Conservation (phyloP, 2,113 vertebrate genomes). For the Seriola dumerili region DNA sequence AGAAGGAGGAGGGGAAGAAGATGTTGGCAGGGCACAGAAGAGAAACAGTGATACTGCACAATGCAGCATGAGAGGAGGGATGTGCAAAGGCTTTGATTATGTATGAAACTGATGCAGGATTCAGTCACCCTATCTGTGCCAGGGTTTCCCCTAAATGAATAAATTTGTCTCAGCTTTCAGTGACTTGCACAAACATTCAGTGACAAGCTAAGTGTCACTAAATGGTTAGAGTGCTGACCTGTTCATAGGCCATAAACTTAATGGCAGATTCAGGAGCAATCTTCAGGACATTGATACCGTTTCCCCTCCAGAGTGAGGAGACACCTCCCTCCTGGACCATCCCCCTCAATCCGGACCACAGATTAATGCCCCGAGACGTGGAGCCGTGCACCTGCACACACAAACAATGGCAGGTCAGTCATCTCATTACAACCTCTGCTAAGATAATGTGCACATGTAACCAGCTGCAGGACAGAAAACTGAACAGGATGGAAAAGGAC, state of each 20-base stretch:
- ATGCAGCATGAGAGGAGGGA: not conserved
- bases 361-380: constrained; percentile 85
- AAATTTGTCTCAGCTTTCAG: not conserved
- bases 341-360: constrained; percentile 85
- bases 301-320: constrained; percentile 85
- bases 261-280: constrained; percentile 96
- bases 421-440: not conserved
- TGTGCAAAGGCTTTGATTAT: not conserved
- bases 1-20: not conserved
- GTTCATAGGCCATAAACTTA: constrained; percentile 97
- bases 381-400: constrained; percentile 88
- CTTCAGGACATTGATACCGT: constrained; percentile 85
- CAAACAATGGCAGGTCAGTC: constrained; percentile 9
- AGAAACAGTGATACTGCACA: not conserved
- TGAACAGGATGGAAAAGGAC: too few species aligned
- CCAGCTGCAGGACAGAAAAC: too few species aligned
- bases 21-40: not conserved
- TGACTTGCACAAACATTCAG: not conserved
- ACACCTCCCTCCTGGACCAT: constrained; percentile 94
- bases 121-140: not conserved
- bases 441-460: too few species aligned
- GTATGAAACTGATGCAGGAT: not conserved
- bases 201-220: not conserved
- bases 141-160: not conserved
- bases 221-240: constrained; percentile 81